Evolutionary conservation across 2,797 vertebrate genomes (phyloP), one percentile per base, ranked within the genome.

Genomic region (Decapterus maruadsi): DNA sequence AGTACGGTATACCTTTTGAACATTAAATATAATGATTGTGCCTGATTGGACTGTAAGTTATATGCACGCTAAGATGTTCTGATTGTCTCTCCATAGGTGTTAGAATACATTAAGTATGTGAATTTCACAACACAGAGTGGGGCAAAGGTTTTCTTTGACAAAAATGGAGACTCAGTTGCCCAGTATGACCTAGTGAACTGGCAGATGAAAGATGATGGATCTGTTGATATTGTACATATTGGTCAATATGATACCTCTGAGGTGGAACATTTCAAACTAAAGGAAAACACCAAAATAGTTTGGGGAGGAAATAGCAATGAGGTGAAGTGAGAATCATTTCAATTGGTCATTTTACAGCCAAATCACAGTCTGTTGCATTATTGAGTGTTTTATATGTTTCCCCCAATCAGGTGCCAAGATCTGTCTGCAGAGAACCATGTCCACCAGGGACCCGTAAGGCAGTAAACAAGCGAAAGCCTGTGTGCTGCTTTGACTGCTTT

Each of bases 401-500:
- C 5, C 20, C 3, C 31, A 1, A 53, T 67, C 79, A 95, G 94
- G 68, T 90, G 42, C 84, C 67, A 8, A 88, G 83, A 62, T 93
- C 93, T 72, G 88, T 93, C n/a, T 95, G 93, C 83, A 92, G 60
- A 77, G 90, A 93, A 26, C 90, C 90, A 0, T 94, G 92, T 66
- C 83, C 53, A 29, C 69, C 85, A 22, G 91, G 93, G 72, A 91
- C 82, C 22, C 89, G 91, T 14, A 93, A 93, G 45, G 92, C 93
- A 51, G 59, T 80, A 6, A 89, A 89, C 71, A 93, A 91, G 78
- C 75, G 75, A 10, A 91, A 86, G 46, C 91, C 90, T 17, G 74
- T 92, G 42, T 94, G 93, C 79, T 94, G 93, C 78, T 95, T 94
- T 46, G 91, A 94, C 75, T 94, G 93, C 72, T 68, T 95, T 60